Evolutionary conservation across 2,113 vertebrate species (phyloP).

Genomic region (cattle (Bos taurus)): DNA sequence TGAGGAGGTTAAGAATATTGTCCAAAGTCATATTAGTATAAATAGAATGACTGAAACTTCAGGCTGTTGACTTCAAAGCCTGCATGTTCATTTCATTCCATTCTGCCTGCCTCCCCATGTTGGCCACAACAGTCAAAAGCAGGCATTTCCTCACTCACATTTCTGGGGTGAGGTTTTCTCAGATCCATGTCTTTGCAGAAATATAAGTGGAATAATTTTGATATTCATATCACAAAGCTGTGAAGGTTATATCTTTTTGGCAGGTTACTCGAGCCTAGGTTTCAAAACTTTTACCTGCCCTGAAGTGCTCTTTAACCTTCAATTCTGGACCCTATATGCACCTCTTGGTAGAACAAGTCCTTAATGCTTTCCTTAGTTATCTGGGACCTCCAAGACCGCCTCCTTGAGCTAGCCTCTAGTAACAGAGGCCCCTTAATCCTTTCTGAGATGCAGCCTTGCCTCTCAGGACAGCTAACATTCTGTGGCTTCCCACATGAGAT

Average conservation of each 20-base stretch:
- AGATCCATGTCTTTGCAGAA: not conserved
- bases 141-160: not conserved
- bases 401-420: not conserved
- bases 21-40: not conserved
- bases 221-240: not conserved
- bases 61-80: not conserved
- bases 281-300: not conserved
- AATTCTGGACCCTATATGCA: not conserved
- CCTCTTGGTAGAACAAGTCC: not conserved
- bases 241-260: not conserved
- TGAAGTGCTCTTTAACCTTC: not conserved
- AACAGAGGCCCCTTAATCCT: not conserved
- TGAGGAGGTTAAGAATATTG: not conserved
- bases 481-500: not conserved
- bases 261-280: not conserved
- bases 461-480: not conserved
- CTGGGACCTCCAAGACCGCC: not conserved
- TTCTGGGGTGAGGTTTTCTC: not conserved
- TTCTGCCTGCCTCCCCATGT: not conserved
- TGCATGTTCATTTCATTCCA: not conserved
- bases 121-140: not conserved
- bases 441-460: not conserved
- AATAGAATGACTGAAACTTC: constrained; percentile 23
- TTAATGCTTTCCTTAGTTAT: not conserved
- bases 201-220: not conserved